Conservation (phyloP, 2,113 vertebrate species). For the Amazona vittata region DNA sequence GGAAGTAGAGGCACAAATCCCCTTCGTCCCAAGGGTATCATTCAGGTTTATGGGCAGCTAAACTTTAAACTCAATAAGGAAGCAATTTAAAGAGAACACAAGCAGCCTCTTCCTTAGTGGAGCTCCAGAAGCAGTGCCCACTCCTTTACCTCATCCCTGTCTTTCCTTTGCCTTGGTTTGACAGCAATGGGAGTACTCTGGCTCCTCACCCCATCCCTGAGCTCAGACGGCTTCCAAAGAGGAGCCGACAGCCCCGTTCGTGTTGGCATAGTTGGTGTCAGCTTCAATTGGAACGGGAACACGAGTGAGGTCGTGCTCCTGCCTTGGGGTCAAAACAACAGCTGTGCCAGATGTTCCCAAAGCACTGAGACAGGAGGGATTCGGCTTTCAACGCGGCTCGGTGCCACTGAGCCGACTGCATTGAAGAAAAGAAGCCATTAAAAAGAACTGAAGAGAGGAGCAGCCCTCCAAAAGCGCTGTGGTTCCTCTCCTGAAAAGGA, state of each 20-base stretch:
- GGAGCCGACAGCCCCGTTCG: background rate
- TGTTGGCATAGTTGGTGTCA: background rate
- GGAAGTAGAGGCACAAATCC: rapidly evolving
- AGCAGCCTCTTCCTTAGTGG: background rate
- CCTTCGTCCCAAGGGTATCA: background rate
- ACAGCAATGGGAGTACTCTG: background rate
- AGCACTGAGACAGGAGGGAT: background rate
- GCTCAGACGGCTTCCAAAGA: rapidly evolving
- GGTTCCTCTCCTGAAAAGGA: slow-evolving; percentile 13
- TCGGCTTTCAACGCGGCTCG: slow-evolving; percentile 6
- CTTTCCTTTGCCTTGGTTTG: background rate
- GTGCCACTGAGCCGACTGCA: slow-evolving; percentile 28
- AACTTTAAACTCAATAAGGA: background rate
- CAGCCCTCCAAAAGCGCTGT: background rate
- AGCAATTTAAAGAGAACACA: background rate
- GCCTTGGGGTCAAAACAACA: slow-evolving; percentile 37
- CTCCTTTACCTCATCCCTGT: background rate
- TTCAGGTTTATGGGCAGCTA: background rate
- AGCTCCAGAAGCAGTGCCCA: background rate
- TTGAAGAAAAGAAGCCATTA: background rate
- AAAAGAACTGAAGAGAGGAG: background rate
- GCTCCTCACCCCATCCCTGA: background rate
- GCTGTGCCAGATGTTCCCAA: slow-evolving; percentile 65
- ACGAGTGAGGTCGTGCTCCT: background rate
- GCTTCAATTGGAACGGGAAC: background rate